Evolutionary conservation across 2,888 invertebrate genomes (phyloP).

Genomic region (Trypoxylon attenuatum): DNA sequence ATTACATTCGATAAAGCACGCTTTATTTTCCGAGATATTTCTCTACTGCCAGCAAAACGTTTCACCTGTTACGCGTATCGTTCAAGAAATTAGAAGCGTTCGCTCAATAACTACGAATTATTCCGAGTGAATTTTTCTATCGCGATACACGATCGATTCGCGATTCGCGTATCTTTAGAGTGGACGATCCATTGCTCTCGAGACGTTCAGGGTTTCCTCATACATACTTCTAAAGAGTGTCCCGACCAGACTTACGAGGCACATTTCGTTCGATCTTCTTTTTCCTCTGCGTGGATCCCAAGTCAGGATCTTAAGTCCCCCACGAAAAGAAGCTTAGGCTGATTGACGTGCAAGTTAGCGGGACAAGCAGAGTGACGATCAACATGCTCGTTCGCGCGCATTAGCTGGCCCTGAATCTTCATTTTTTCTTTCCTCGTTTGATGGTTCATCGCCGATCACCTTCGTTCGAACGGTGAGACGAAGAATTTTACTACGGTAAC

Average conservation of each 20-base stretch:
- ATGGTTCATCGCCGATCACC: not conserved
- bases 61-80: too few relatives aligned
- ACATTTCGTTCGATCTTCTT: conserved; percentile 14
- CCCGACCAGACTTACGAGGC: conserved; percentile 28
- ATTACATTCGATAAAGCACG: too few relatives aligned
- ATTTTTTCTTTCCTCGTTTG: conserved; percentile 10
- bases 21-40: too few relatives aligned
- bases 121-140: too few relatives aligned
- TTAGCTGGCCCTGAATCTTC: conserved; percentile 46
- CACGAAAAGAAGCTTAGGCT: conserved; percentile 61
- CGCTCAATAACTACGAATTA: too few relatives aligned
- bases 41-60: too few relatives aligned
- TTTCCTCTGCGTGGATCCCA: conserved; percentile 12
- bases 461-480: conserved; percentile 1
- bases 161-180: too few relatives aligned
- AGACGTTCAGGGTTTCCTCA: not conserved
- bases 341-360: conserved; percentile 58
- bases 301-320: conserved; percentile 42
- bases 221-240: conserved; percentile 12
- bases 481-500: too few relatives aligned
- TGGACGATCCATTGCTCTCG: too few relatives aligned
- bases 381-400: conserved; percentile 53
- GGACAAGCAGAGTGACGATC: conserved; percentile 54
- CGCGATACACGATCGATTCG: too few relatives aligned
- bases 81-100: too few relatives aligned